These are phyloP conservation scores for Theodoxus fluviatilis DNA, from an alignment of 2,888 invertebrate species.

Conservation along the genomic window DNA sequence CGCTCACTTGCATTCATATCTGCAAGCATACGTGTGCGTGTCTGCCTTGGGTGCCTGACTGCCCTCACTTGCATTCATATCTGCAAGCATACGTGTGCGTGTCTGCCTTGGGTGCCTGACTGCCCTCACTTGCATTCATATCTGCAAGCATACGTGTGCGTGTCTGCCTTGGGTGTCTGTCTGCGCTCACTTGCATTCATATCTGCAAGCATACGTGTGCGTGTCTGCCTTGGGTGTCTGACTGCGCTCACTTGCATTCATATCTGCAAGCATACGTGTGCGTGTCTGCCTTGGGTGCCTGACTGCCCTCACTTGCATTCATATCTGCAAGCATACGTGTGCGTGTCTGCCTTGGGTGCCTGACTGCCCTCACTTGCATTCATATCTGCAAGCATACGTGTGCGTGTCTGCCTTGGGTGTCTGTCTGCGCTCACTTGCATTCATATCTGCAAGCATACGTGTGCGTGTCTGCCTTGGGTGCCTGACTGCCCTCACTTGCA, in stretches of 20 bases:
- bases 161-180: neutral
- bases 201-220: neutral
- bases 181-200: neutral
- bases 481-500: neutral
- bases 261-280: neutral
- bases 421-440: too few relatives aligned
- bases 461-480: neutral
- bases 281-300: neutral
- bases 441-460: neutral
- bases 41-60: too few relatives aligned
- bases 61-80: too few relatives aligned
- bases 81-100: neutral
- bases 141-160: constrained; percentile 34
- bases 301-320: neutral
- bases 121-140: neutral
- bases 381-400: neutral
- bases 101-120: neutral
- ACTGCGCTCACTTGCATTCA: too few relatives aligned
- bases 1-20: neutral
- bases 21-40: neutral
- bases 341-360: neutral
- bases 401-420: constrained; percentile 13
- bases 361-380: neutral
- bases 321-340: constrained; percentile 32
- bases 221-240: too few relatives aligned